These are phyloP conservation scores for Psococerastis gibbosa DNA, from an alignment of 2,888 invertebrate genomes.

Conservation along the genomic window DNA sequence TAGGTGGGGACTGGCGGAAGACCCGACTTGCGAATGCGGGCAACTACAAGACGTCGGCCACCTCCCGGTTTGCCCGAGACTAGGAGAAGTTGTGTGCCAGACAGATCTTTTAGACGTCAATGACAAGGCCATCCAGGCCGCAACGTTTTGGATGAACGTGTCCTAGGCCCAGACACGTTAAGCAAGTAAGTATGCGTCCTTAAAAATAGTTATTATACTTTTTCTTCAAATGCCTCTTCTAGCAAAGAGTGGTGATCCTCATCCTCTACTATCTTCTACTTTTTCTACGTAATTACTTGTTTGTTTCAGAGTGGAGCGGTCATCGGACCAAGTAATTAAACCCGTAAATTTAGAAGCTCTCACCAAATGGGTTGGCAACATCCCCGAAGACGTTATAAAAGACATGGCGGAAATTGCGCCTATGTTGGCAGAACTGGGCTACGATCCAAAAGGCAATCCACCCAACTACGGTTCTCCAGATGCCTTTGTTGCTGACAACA, in stretches of 20 bases:
- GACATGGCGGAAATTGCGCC: constrained; percentile 90
- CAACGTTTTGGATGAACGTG: too few relatives aligned
- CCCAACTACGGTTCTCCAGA: constrained; percentile 84
- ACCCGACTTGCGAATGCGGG: too few relatives aligned
- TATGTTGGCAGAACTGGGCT: constrained; percentile 80
- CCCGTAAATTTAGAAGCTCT: constrained; percentile 94
- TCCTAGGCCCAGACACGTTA: neutral
- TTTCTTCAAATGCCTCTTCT: constrained; percentile 15
- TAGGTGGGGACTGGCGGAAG: too few relatives aligned
- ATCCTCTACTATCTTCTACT: neutral
- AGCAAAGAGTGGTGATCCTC: too few relatives aligned
- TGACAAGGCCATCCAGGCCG: too few relatives aligned
- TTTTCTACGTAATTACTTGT: neutral
- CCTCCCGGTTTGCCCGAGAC: too few relatives aligned
- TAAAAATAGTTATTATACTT: constrained; percentile 21
- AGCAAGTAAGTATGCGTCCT: constrained; percentile 13
- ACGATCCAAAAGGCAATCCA: constrained; percentile 92
- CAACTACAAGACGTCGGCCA: too few relatives aligned
- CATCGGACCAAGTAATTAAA: constrained; percentile 96
- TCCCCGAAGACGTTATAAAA: constrained; percentile 76
- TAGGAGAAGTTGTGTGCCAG: too few relatives aligned
- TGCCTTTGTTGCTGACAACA: constrained; percentile 48
- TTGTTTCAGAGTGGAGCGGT: constrained; percentile 70
- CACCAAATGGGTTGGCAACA: constrained; percentile 75
- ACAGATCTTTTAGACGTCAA: too few relatives aligned